These are phyloP conservation scores for Athene cunicularia DNA, from an alignment of 2,113 vertebrate genomes.

Conservation along the genomic window DNA sequence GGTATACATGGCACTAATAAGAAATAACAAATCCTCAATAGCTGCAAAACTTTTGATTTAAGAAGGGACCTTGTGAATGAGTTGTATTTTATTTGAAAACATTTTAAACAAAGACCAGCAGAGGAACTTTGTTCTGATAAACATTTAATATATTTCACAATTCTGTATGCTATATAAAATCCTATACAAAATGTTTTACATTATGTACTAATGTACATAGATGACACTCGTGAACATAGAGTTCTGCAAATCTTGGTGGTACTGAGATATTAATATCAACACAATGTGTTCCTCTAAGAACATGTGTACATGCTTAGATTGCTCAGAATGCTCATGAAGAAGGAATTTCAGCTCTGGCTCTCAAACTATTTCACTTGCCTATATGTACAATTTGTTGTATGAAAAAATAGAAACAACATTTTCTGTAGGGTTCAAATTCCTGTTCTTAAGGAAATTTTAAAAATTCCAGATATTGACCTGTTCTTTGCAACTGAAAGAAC, in stretches of 20 bases:
- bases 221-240: not conserved
- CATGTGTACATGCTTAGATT: rapidly evolving
- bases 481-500: not conserved
- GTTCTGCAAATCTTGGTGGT: not conserved
- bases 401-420: not conserved
- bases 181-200: not conserved
- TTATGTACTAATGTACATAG: too few species aligned
- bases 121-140: not conserved
- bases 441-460: too few species aligned
- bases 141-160: not conserved
- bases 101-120: not conserved
- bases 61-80: not conserved
- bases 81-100: not conserved
- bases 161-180: not conserved
- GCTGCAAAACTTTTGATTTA: not conserved
- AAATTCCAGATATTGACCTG: not conserved
- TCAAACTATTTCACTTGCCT: not conserved
- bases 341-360: not conserved
- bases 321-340: not conserved
- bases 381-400: not conserved
- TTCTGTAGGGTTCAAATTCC: not conserved
- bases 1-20: not conserved
- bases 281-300: not conserved
- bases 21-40: not conserved
- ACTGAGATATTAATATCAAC: too few species aligned